Evolutionary conservation across 2,888 invertebrate species (phyloP), one percentile per base, ranked within the genome.

Genomic region (Drosophila seclusa): DNA sequence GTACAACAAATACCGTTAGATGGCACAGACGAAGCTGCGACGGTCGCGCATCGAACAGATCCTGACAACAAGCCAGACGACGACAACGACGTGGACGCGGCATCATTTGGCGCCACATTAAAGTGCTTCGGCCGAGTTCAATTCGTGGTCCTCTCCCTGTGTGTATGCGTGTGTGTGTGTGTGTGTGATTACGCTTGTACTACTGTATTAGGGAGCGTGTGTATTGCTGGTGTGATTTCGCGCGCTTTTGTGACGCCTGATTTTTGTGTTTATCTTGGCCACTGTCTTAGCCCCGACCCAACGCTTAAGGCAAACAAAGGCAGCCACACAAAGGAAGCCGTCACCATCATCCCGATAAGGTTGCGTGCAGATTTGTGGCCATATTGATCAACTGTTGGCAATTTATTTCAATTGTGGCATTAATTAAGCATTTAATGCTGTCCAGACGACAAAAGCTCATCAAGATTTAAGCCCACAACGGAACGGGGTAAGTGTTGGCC

Each of bases 101-200:
- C 71, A 67, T 73, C 69, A 79, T 86, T 85, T 85, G 85, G 88
- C 88, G 85, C 85, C 83, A 83, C 73, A 87, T 87, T 87, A 80
- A 80, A 80, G 80, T 77, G 71, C 59, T 81, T 63, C 66, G 80
- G 58, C 80, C 80, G 82, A 78, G 76, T 72, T 71, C 57, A 52
- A 50, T 53, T 48, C 63, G 29, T 42, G 18, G 8, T 24, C 24
- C 50, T 50, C 2, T 50, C 29, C 18, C 50, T 27, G 45, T 24
- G 45, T 24, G 11, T 21, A 32, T 49, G 45, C 50, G 27, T 36
- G 49, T 21, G 45, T 62, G 54, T 55, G 40, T 29, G 60, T 10
- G 54, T 36, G 40, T 40, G 52, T 34, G 49, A 53, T 38, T 40
- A 38, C 54, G 57, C 52, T 64, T 45, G 58, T 67, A 63, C 40